Conservation (phyloP, 2,888 invertebrate species). For the Epinotia ramella region DNA sequence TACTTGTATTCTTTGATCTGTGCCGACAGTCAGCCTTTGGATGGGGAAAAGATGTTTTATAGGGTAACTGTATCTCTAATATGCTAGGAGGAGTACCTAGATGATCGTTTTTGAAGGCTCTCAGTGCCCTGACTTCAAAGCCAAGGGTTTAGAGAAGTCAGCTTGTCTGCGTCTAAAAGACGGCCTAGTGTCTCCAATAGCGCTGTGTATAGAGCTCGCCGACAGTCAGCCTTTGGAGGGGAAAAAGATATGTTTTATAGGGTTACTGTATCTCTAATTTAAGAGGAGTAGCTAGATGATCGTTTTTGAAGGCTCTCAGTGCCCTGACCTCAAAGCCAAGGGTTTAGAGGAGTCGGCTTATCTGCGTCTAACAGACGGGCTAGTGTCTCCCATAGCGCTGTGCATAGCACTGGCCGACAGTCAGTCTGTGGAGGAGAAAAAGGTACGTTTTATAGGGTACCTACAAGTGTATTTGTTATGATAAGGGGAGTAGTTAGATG, state of each 20-base stretch:
- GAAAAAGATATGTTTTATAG: conserved; percentile 48
- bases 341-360: conserved; percentile 73
- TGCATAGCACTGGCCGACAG: conserved; percentile 71
- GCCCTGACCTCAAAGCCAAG: conserved; percentile 61
- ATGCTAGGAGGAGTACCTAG: too few relatives aligned
- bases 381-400: conserved; percentile 68
- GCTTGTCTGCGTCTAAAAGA: conserved; percentile 73
- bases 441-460: conserved; percentile 7
- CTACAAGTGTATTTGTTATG: too few relatives aligned
- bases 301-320: too few relatives aligned
- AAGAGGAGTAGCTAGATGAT: too few relatives aligned
- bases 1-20: too few relatives aligned
- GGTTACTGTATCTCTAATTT: too few relatives aligned
- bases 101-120: too few relatives aligned
- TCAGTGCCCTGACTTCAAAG: too few relatives aligned
- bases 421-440: conserved; percentile 55
- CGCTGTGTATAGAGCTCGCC: conserved; percentile 69
- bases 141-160: conserved; percentile 68
- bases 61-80: too few relatives aligned
- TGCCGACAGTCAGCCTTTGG: too few relatives aligned
- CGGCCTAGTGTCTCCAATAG: conserved; percentile 66
- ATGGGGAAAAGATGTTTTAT: background rate
- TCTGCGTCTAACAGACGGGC: conserved; percentile 70
- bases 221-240: conserved; percentile 60
- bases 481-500: too few relatives aligned